Evolutionary conservation across 2,888 invertebrate genomes (phyloP), one percentile per base, ranked within the genome.

Genomic region (Melieria crassipennis): DNA sequence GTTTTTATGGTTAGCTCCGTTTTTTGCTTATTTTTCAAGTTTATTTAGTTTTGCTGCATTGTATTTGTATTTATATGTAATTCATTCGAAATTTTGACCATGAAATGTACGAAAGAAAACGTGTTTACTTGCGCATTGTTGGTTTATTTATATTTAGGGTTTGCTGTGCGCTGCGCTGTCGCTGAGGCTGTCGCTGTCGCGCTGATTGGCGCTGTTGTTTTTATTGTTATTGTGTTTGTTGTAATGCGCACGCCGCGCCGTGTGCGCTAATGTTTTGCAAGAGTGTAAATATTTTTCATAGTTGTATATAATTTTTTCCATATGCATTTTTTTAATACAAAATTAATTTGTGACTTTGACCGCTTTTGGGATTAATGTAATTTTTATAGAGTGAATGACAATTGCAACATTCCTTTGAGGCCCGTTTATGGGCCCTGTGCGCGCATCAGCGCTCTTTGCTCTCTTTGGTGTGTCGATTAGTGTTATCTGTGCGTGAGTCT

Each of bases 91-190:
- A 63, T 57, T 77, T 76, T 81, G 82, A 79, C 82, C 81, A 77
- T 81, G 82, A 81, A 81, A 78, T 76, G 74, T 75, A 75, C 75
- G 11, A 45, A 57, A 60, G 78, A 77, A 73, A 80, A 81, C 80
- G 81, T 81, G 78, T 76, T 77, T 75, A 76, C 76, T 78, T 67
- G 66, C 48, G 45, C 66, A 66, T 58, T 42, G 60, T 75, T 77
- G 80, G 55, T 65, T 47, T 65, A 48, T 61, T 47, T 61, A 47
- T 62, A 45, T 46, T 43, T 43, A 46, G 50, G 52, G 60, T 81
- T 80, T 77, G 77, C 79, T 55, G 52, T 13, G 11, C 45, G 30
- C 30, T 30, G 30, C 30, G 30, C 30, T 30, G 30, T 30, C 30
- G 2, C 30, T 30, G 30, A 1, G 30, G 1, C 30, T 30, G 30